Percentiles rank a stretch among this genome's conserved stretches.
Conservation (phyloP, 2,113 vertebrate genomes). For the Myrmecobius fasciatus region DNA sequence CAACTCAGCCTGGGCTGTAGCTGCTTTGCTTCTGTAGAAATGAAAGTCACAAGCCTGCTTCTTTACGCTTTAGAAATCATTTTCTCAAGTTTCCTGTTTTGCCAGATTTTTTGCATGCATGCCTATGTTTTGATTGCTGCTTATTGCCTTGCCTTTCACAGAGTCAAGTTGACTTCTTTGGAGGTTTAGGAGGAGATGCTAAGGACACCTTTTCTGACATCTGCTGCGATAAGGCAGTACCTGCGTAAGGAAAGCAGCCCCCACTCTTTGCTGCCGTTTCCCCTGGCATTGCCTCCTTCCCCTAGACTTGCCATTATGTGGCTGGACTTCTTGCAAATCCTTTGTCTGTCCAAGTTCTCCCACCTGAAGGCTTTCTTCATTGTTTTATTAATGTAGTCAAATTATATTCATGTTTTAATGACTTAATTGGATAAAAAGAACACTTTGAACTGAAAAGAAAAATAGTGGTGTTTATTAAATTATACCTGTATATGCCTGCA, state of each 20-base stretch:
- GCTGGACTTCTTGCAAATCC: constrained; percentile 25
- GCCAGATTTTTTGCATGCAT: constrained; percentile 72
- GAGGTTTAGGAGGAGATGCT: background rate
- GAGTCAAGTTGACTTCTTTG: constrained; percentile 47
- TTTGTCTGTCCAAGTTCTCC: constrained; percentile 53
- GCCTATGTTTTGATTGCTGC: constrained; percentile 6
- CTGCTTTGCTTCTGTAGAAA: constrained; percentile 70
- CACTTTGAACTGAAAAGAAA: constrained; percentile 37
- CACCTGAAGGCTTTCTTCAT: constrained; percentile 63
- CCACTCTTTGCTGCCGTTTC: constrained; percentile 43
- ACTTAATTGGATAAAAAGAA: constrained; percentile 53
- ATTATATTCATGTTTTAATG: constrained; percentile 74
- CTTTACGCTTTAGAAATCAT: constrained; percentile 86
- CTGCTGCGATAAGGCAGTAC: constrained; percentile 9
- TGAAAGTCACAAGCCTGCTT: constrained; percentile 83
- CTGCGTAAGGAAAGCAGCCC: constrained; percentile 50
- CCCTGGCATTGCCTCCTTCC: constrained; percentile 59
- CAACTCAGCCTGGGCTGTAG: constrained; percentile 68
- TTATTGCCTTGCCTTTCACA: constrained; percentile 40
- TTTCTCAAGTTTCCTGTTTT: constrained; percentile 82
- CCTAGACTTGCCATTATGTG: constrained; percentile 52
- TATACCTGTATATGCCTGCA: background rate
- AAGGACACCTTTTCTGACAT: background rate
- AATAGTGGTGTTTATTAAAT: constrained; percentile 50
- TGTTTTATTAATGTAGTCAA: constrained; percentile 46